These are phyloP conservation scores for Vireo altiloquus DNA, from an alignment of 2,113 vertebrate species.

Conservation along the genomic window DNA sequence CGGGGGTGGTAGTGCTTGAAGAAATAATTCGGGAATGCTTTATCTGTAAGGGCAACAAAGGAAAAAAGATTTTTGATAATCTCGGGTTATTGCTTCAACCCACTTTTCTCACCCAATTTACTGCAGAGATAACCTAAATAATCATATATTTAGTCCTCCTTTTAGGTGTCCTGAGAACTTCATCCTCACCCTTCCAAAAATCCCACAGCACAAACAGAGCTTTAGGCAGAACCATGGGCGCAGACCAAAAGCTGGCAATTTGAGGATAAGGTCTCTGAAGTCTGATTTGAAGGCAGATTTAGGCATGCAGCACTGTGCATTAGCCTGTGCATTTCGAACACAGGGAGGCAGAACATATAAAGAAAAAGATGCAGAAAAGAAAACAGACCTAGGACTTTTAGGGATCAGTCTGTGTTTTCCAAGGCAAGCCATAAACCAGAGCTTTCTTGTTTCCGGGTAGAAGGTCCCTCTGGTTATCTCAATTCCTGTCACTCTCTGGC, in stretches of 20 bases:
- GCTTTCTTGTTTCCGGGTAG: background rate
- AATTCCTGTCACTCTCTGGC: background rate
- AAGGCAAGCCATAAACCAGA: background rate
- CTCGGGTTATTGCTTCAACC: background rate
- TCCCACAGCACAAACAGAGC: background rate
- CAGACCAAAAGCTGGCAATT: background rate
- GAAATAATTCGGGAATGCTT: background rate
- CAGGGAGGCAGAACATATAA: background rate
- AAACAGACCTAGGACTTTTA: background rate
- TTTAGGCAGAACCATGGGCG: background rate
- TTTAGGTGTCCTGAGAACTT: background rate
- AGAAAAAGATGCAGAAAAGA: background rate
- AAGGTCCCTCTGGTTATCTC: background rate
- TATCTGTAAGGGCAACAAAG: background rate
- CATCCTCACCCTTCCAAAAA: background rate
- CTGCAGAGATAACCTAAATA: background rate
- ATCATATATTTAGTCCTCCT: background rate
- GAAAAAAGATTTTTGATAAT: background rate
- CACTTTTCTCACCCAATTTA: background rate
- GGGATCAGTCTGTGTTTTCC: background rate
- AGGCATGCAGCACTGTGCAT: background rate
- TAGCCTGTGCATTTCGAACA: background rate
- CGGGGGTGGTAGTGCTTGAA: background rate
- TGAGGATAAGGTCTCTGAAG: background rate
- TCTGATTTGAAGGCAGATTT: background rate